phyloP scores from a whole-genome alignment of 1,140 invertebrate genomes.

The Orius insidiosus region DNA sequence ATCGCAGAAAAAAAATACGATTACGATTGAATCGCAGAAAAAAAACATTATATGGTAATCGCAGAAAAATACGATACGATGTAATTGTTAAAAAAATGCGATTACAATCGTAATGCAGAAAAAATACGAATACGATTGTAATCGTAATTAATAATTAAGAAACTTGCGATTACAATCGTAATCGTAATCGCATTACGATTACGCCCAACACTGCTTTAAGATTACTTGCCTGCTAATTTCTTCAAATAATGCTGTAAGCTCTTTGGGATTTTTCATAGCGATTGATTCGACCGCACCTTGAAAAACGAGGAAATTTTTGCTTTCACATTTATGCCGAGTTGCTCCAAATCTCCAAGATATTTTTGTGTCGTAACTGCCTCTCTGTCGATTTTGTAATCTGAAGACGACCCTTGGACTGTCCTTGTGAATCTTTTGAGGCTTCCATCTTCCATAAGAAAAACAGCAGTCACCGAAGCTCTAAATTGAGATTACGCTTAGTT shows the following conservation, averaged over 20 bases:
- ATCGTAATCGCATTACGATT: too few relatives aligned
- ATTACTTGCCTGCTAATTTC: constrained; percentile 78
- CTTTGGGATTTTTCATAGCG: constrained; percentile 99
- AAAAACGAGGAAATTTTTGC: constrained; percentile 99
- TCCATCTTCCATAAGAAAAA: constrained; percentile 70
- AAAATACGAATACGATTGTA: too few relatives aligned
- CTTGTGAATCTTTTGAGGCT: constrained; percentile 77
- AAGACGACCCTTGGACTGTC: constrained; percentile 61
- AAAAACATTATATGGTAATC: too few relatives aligned
- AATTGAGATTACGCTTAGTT: constrained; percentile 15
- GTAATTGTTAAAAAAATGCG: too few relatives aligned
- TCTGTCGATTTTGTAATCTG: neutral
- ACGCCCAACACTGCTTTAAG: too few relatives aligned
- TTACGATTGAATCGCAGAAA: too few relatives aligned
- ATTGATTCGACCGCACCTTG: constrained; percentile 99
- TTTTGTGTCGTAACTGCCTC: constrained; percentile 71
- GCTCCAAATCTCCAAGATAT: constrained; percentile 80
- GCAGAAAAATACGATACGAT: too few relatives aligned
- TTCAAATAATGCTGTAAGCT: constrained; percentile 87
- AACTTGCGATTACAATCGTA: too few relatives aligned
- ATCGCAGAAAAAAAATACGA: too few relatives aligned
- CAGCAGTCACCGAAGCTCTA: constrained; percentile 79
- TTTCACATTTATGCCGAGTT: constrained; percentile 95
- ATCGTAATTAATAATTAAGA: too few relatives aligned
- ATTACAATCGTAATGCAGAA: too few relatives aligned